Conservation (phyloP, 1,140 invertebrate species). For the Caenorhabditis latens region DNA sequence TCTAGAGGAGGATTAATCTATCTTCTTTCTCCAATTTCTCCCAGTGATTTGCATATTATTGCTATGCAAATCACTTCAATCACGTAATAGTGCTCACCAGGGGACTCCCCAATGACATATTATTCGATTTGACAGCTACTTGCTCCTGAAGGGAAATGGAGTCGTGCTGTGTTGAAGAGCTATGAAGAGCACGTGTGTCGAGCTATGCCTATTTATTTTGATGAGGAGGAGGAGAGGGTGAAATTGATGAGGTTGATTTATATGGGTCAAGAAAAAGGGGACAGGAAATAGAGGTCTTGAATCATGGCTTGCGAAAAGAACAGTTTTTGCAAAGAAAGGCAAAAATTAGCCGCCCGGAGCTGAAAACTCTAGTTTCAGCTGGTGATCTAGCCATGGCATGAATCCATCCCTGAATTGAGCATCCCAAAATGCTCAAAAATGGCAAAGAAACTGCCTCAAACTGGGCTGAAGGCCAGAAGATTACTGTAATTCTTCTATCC, state of each 20-base stretch:
- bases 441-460: no score
- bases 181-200: neutral
- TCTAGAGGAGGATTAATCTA: neutral
- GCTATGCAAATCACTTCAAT: constrained; percentile 49
- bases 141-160: neutral
- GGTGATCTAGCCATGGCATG: no score
- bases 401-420: no score
- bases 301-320: neutral
- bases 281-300: neutral
- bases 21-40: neutral
- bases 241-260: neutral
- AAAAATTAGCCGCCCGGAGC: no score
- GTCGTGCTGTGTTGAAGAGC: constrained; percentile 10
- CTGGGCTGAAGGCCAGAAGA: no score
- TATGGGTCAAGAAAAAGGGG: neutral
- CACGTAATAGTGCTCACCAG: constrained; percentile 21
- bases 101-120: neutral
- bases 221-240: no score
- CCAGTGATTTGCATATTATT: constrained; percentile 44
- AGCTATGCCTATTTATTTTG: neutral
- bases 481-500: no score
- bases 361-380: no score
- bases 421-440: no score
- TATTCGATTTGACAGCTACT: constrained; percentile 19
- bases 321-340: no score